These are phyloP conservation scores for Neocrepidodera transversa DNA, from an alignment of 2,888 invertebrate genomes.

Conservation along the genomic window DNA sequence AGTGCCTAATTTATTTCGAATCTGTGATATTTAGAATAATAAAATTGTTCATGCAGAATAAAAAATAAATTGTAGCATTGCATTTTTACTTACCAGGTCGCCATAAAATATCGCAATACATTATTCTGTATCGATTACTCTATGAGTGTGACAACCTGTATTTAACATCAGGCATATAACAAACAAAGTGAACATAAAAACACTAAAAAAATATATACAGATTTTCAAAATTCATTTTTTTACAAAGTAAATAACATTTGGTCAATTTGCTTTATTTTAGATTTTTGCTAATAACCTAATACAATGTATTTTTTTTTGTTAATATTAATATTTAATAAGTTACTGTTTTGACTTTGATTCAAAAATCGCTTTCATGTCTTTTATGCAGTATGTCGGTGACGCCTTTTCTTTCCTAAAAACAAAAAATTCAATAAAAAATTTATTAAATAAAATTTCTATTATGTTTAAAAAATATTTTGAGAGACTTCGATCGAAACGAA, in stretches of 20 bases:
- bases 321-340: constrained; percentile 16
- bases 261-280: constrained; percentile 36
- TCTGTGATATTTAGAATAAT: background rate
- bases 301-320: constrained; percentile 26
- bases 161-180: background rate
- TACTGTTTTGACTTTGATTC: constrained; percentile 71
- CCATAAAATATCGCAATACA: background rate
- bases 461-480: no score
- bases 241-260: constrained; percentile 40
- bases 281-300: constrained; percentile 28
- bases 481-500: no score
- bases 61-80: background rate
- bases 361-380: constrained; percentile 83
- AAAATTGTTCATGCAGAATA: background rate
- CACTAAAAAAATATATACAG: constrained; percentile 27
- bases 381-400: constrained; percentile 74
- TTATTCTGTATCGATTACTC: background rate
- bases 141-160: constrained; percentile 2
- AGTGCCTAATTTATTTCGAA: no score
- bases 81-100: background rate
- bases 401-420: constrained; percentile 70
- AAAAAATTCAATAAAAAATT: constrained; percentile 34
- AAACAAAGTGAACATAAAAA: constrained; percentile 11
- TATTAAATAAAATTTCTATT: no score
- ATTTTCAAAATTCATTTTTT: constrained; percentile 28